A percentile compares a stretch with the other conserved stretches of the same genome.
phyloP scores from a whole-genome alignment of 2,113 vertebrate genomes.

The Carettochelys insculpta region DNA sequence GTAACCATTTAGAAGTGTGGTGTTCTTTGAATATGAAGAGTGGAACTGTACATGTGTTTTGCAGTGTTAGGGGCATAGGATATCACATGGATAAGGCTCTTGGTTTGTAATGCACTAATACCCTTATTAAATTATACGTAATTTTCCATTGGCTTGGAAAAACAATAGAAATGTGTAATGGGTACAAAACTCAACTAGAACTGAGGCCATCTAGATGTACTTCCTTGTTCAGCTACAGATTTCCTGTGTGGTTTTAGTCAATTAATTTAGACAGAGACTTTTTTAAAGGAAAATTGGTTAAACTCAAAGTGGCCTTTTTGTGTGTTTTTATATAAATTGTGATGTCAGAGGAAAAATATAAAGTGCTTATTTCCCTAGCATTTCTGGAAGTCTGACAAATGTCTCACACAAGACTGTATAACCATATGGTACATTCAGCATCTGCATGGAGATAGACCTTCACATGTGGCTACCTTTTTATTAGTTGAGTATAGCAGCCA shows the following conservation, averaged over 20 bases:
- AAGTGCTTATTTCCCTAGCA: neutral
- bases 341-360: neutral
- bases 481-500: neutral
- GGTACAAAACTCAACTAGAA: neutral
- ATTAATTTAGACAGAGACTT: neutral
- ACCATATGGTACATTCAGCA: neutral
- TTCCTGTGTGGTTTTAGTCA: neutral
- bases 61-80: too few relatives aligned
- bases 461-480: neutral
- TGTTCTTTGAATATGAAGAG: neutral
- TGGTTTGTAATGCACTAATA: neutral
- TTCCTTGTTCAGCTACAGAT: neutral
- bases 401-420: neutral
- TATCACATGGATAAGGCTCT: neutral
- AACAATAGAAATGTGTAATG: neutral
- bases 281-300: neutral
- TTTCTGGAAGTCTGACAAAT: neutral
- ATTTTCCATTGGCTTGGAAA: too few relatives aligned
- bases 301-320: neutral
- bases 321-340: neutral
- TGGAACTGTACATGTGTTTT: too few relatives aligned
- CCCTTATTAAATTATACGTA: too few relatives aligned
- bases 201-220: neutral
- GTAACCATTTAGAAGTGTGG: neutral
- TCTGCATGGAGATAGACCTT: neutral